Evolutionary conservation across 2,797 vertebrate genomes (phyloP), one percentile per base, ranked within the genome.

Genomic region (Octomys mimax): DNA sequence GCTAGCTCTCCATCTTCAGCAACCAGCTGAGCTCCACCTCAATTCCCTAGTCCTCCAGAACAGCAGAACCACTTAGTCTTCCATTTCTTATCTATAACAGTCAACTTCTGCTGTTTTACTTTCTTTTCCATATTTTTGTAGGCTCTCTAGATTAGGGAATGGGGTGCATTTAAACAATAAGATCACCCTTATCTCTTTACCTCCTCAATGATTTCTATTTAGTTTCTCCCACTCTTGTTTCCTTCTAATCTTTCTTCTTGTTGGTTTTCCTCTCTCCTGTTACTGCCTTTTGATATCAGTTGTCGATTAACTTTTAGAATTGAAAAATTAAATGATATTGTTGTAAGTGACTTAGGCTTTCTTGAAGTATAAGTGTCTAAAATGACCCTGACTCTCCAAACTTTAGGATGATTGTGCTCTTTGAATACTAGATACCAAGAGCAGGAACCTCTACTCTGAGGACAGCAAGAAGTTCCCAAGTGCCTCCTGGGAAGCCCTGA

Each of bases 291-390:
- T 42, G 19, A 36, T 59, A 16, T 90, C 71, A 36, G 39, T 39
- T 13, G 0, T 26, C 61, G 84, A 16, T 68, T 54, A 31, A 79
- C 86, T 91, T 81, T 28, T 31, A 3, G 71, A 57, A 83, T 71
- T 86, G 10, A 16, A 80, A 91, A 92, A 62, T 80, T 26, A 92
- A 91, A 77, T 49, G 71, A 57, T 84, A 42, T 5, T 92, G n/a
- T 5, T 92, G n/a, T 49, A 82, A 81, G 57, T 77, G 46, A n/a
- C 24, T 93, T 7, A 13, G 24, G 21, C 31, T 87, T 82, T 61
- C 83, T 68, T 88, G 22, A 39, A 21, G 16, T 85, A 2, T 52
- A 78, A 39, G 24, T 61, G 64, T 80, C 46, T 4, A 71, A 84
- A 54, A 36, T 75, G 77, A 71, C n/a, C 3, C 39, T 61, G 31